Base-by-base conservation (phyloP, 2,797 vertebrate genomes). In the Sebastes paucispinis region DNA sequence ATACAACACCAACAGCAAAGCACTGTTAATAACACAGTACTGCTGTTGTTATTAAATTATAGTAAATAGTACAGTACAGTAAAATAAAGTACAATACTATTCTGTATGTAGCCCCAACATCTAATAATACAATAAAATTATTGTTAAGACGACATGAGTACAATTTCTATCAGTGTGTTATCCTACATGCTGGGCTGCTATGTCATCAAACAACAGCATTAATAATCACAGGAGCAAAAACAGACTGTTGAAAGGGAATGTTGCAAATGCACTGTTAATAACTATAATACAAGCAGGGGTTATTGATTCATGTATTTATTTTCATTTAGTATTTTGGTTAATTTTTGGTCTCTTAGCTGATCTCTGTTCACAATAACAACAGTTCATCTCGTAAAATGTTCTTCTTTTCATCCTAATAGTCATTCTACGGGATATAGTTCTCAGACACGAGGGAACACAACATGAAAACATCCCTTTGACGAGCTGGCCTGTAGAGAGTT, bases 391-490 rank as follows among this genome's bases (percentile, higher is more conserved):
- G 0, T 39, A 39, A 39, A 39, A 39, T 39, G 36, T 39, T 14
- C 36, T 39, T 39, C 36, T 39, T 39, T 39, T 39, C 36, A 39
- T 39, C 36, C 36, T 39, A 39, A 39, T 39, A 39, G 36, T 39
- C 36, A 39, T 39, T 14, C 12, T 39, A 39, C 13, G 36, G 36
- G 36, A 39, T 14, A 5, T 6, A 39, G 6, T 63, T 69, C 66
- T 77, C 24, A 72, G n/a, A 79, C 39, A 52, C 1, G 5, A 32
- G 7, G 24, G 75, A 57, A 12, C 36, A 72, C 58, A 70, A 43
- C 63, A 24, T 77, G 47, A 75, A 73, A 64, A 74, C 54, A 60
- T 70, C 12, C 5, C 27, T 43, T 59, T n/a, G 9, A 67, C 11
- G 36, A 73, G 27, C 29, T 39, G 16, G 32, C 63, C 22, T 47